A percentile compares a stretch with the other conserved stretches of the same genome.
Conservation (phyloP, 2,113 vertebrate genomes). For the Prunella himalayana region DNA sequence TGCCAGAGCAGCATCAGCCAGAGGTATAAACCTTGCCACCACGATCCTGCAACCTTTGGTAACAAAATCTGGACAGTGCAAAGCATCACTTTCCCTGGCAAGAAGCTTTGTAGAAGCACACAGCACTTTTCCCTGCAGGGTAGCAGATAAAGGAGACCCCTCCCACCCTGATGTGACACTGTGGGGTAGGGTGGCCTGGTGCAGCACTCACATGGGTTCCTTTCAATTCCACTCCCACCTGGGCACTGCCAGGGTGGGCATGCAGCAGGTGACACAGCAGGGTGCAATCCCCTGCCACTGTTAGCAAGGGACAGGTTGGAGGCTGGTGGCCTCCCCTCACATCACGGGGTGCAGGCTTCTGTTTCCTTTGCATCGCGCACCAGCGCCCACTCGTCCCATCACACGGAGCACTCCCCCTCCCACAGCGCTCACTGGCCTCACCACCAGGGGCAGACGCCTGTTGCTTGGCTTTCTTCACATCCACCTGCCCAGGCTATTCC, state of each 20-base stretch:
- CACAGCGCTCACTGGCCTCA: rapidly evolving
- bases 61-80: neutral
- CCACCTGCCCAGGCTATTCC: neutral
- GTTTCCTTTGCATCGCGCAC: neutral
- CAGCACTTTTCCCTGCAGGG: rapidly evolving
- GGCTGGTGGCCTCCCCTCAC: neutral
- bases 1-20: rapidly evolving
- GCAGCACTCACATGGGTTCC: neutral
- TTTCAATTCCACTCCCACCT: rapidly evolving
- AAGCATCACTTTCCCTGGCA: neutral
- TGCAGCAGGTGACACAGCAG: rapidly evolving
- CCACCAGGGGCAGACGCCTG: rapidly evolving
- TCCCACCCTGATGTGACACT: neutral
- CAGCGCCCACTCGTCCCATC: rapidly evolving
- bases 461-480: neutral
- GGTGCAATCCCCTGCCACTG: neutral
- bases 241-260: rapidly evolving
- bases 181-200: neutral
- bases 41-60: rapidly evolving
- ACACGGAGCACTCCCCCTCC: neutral
- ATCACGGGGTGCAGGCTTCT: rapidly evolving
- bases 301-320: neutral
- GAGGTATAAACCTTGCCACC: neutral
- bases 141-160: neutral
- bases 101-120: rapidly evolving